Conservation (phyloP, 1,140 invertebrate species). For the Protaetia brevitarsis region DNA sequence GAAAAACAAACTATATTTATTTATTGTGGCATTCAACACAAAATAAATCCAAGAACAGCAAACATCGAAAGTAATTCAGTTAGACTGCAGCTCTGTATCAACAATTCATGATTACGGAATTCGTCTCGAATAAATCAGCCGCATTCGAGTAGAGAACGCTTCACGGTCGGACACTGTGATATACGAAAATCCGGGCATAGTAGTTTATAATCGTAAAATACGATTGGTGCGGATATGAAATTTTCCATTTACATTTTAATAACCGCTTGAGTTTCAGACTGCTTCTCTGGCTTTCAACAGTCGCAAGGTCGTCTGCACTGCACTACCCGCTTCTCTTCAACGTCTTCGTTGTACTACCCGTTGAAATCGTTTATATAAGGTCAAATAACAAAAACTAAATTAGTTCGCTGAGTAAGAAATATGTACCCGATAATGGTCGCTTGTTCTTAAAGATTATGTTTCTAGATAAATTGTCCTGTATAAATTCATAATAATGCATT, state of each 20-base stretch:
- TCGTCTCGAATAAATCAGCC: neutral
- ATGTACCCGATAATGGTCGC: too few relatives aligned
- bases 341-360: neutral
- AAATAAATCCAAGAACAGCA: too few relatives aligned
- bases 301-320: neutral
- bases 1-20: too few relatives aligned
- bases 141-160: neutral
- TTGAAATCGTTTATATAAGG: neutral
- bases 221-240: neutral
- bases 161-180: neutral
- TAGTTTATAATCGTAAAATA: neutral
- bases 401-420: too few relatives aligned
- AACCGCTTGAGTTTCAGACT: neutral
- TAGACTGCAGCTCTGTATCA: too few relatives aligned
- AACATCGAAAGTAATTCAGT: neutral
- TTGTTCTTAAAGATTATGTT: too few relatives aligned
- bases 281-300: neutral
- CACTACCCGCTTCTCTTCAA: neutral
- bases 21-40: too few relatives aligned
- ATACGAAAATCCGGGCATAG: neutral
- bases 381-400: neutral
- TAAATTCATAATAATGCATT: too few relatives aligned
- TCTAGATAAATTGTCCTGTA: too few relatives aligned
- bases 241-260: constrained; percentile 13
- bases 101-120: too few relatives aligned